Base-by-base conservation (phyloP, 2,888 invertebrate species). In the Polydrusus pterygomalis region DNA sequence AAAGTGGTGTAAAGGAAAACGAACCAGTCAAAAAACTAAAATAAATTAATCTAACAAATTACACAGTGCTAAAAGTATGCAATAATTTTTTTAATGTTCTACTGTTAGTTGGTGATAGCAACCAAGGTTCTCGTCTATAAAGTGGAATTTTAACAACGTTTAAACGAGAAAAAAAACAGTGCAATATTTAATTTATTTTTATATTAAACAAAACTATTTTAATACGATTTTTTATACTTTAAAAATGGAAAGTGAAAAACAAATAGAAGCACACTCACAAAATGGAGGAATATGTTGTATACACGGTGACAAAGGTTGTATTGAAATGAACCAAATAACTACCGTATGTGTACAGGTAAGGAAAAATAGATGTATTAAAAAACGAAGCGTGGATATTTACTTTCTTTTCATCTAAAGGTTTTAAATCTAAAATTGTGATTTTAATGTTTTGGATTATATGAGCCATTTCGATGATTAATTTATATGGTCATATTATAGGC, bases 211-310 rank as follows among this genome's bases (percentile, higher is more conserved):
- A 25, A 34, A 58, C 8, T 60, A 38, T 17, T 43, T 38, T 17
- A 34, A 5, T 7, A 34, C 2, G 43, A 40, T 18, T 38, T 43
- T 18, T 15, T 3, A 25, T 1, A 10, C n/a, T 8, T 38, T 34
- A 58, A 45, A 47, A 63, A 62, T 62, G 62, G 13, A 38, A n/a
- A 20, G 62, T 43, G 62, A 20, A 8, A 43, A 62, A 18, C 62
- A 62, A 62, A 10, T 45, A n/a, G n/a, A n/a, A 2, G 7, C 17
- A 8, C 34, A 34, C 1, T 2, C 9, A 7, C 34, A 43, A 3
- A 0, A 30, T 17, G 40, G n/a, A 11, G 65, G 34, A 17, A 15
- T 30, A n/a, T 34, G 25, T 34, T 6, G 9, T 56, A 1, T 15
- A 34, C 34, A 56, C 13, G 34, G 1, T 7, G 11, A 56, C 8